Percentiles rank a stretch among this genome's conserved stretches.
Evolutionary conservation across 2,888 invertebrate species (phyloP).

Genomic region (Antheraea yamamai): DNA sequence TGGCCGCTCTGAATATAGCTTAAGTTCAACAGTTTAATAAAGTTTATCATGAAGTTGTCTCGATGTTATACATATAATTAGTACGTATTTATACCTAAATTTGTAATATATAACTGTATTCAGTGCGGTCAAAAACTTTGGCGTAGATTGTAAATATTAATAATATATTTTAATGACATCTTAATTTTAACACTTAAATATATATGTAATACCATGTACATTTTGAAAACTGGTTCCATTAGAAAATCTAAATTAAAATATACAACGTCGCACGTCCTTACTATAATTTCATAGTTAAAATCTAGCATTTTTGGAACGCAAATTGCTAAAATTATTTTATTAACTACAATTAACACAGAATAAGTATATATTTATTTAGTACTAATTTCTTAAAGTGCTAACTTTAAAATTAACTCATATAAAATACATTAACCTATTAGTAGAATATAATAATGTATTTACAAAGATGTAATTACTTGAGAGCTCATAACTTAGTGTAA

Average conservation of each 20-base stretch:
- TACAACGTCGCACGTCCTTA: neutral
- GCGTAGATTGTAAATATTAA: neutral
- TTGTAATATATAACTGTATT: too few relatives aligned
- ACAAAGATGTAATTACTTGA: neutral
- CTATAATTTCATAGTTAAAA: neutral
- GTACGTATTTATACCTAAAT: too few relatives aligned
- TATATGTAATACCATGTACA: neutral
- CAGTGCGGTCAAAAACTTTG: too few relatives aligned
- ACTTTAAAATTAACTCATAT: neutral
- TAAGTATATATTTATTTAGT: neutral
- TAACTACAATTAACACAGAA: neutral
- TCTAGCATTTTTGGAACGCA: constrained; percentile 9
- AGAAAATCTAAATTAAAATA: constrained; percentile 4
- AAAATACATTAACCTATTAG: neutral
- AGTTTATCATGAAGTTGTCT: too few relatives aligned
- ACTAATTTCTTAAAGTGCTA: neutral
- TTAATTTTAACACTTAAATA: constrained; percentile 10
- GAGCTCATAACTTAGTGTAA: neutral
- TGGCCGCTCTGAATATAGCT: too few relatives aligned
- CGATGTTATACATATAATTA: too few relatives aligned
- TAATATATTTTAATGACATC: neutral
- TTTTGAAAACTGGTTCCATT: neutral
- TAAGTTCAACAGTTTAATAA: too few relatives aligned
- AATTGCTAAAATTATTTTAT: neutral
- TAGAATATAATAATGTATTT: neutral